Evolutionary conservation across 2,888 invertebrate genomes (phyloP), one percentile per base, ranked within the genome.

Genomic region (Caenorhabditis sp.): DNA sequence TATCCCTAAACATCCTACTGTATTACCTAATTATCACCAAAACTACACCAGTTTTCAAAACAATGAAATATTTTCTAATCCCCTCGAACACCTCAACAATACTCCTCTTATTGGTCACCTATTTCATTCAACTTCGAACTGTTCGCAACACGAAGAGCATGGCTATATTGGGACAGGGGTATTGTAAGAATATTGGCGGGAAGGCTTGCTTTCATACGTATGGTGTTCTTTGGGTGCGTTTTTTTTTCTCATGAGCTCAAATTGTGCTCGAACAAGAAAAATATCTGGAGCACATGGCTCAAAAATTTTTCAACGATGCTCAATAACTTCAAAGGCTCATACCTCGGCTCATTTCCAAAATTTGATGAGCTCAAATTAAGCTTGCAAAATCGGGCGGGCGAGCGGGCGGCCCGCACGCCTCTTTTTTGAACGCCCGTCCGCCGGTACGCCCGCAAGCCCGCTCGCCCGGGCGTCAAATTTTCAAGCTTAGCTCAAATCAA

Each of bases 121-220:
- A 10, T 43, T 43, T 43, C 17, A 43, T 43, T 12, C 43, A 43
- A 43, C 14, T 43, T 14, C 7, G 70, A 59, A 67, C 50, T 3
- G 67, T 71, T n/a, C 58, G 66, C 23, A 71, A 71, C 60, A 56
- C 38, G n/a, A 23, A 56, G 10, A 67, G 66, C 1, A 1, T 67
- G 21, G 70, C 70, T 1, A 25, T 71, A 1, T 53, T 71, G 57
- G 65, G 70, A 36, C 63, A 63, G 25, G 67, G 70, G 23, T 59
- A 63, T 4, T 71, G 67, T 21, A 66, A 67, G 36, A 36, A 20
- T 23, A 20, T 67, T 0, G 63, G 63, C 1, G 50, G 63, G 0
- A 27, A 56, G 21, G 56, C 31, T 23, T 71, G 70, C n/a, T 63
- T 71, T 52, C 54, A 67, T 59, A 58, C 53, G 1, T 71, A 71